Base-by-base conservation (phyloP, 2,888 invertebrate species). In the Philaethria dido region DNA sequence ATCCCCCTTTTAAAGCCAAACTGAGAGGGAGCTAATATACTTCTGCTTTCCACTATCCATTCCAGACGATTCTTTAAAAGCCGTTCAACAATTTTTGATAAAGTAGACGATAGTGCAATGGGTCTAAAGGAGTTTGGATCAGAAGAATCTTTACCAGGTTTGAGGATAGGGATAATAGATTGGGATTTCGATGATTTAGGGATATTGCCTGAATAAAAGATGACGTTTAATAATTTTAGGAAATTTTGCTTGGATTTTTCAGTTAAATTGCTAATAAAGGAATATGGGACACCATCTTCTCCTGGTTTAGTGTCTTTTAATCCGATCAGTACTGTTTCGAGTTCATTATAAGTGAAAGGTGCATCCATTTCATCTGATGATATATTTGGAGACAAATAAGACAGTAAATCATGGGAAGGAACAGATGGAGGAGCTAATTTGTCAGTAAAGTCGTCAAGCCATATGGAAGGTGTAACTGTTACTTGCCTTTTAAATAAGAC, bases 11-110 rank as follows among this genome's bases (percentile, higher is more conserved):
- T 29, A 29, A 29, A 29, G 29, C 29, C 29, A 29, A 29, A 29
- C 6, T 29, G 29, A 29, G 29, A 29, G 29, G 29, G 44, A 5
- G 44, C 44, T n/a, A 44, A 44, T 3, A 44, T 44, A n/a, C 8
- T n/a, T n/a, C 44, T 44, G 44, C 44, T 44, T 44, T 44, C 44
- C n/a, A 44, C n/a, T 44, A 44, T 44, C n/a, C 16, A 44, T 44
- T 44, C n/a, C n/a, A 44, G 16, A n/a, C 44, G 44, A 44, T 44
- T 44, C 8, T 44, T 44, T 44, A n/a, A 44, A 44, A 16, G 44
- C 33, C 16, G 16, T 44, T 44, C 8, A 16, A 16, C 16, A 44
- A 44, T 44, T 44, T 44, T 44, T 16, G 44, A 44, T 44, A 44
- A 44, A 16, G n/a, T 44, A 2, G 44, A 44, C 1, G n/a, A n/a